Conservation (phyloP, 2,113 vertebrate genomes). For the Gymnogyps californianus region DNA sequence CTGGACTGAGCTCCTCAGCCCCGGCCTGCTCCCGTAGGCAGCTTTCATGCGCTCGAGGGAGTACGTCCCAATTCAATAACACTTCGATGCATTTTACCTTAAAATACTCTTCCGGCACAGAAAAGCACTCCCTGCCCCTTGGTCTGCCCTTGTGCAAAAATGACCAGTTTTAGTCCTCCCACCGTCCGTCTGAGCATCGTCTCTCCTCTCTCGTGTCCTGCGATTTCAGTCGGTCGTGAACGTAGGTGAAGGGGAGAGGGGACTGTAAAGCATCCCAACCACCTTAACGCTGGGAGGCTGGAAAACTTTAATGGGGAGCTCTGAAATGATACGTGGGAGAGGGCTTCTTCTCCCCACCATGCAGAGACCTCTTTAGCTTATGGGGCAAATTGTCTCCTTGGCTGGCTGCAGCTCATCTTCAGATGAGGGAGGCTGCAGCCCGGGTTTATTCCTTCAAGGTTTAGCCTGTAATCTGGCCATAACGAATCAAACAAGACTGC, state of each 20-base stretch:
- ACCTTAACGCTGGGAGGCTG: neutral
- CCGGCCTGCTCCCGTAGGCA: neutral
- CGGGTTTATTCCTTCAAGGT: neutral
- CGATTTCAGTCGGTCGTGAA: neutral
- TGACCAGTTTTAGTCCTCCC: neutral
- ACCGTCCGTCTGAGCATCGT: neutral
- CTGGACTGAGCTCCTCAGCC: neutral
- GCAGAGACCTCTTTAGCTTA: neutral
- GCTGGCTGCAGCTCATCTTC: neutral
- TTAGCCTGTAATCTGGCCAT: neutral
- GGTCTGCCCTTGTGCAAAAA: constrained; percentile 9
- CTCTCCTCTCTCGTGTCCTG: neutral
- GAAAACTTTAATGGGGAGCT: neutral
- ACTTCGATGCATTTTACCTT: constrained; percentile 11
- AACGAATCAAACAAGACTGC: neutral
- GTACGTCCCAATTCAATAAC: neutral
- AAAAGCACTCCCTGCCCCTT: neutral
- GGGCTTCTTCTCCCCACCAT: neutral
- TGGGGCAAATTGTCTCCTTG: rapidly evolving
- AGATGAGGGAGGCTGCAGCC: neutral
- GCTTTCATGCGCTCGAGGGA: neutral
- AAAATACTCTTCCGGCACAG: neutral
- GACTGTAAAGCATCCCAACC: neutral
- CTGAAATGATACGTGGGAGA: neutral
- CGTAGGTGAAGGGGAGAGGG: neutral